Conservation (phyloP, 2,888 invertebrate genomes). For the Athetis lepigone region DNA sequence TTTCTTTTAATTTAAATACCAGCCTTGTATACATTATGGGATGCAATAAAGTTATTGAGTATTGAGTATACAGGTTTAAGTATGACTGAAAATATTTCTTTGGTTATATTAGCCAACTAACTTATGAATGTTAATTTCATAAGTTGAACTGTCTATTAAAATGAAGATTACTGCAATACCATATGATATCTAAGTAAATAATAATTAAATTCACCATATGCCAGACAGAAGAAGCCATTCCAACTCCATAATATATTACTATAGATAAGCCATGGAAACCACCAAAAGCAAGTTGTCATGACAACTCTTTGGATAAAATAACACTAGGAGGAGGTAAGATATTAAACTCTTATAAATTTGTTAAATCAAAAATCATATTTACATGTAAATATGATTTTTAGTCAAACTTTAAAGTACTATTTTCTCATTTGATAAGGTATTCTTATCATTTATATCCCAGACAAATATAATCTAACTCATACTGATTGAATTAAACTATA, state of each 20-base stretch:
- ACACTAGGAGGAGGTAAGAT: not conserved
- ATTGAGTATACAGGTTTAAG: too few relatives aligned
- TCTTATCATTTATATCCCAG: not conserved
- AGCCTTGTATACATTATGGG: too few relatives aligned
- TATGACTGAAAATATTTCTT: too few relatives aligned
- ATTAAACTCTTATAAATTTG: not conserved
- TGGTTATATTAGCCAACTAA: too few relatives aligned
- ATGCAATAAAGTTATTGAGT: too few relatives aligned
- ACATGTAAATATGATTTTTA: not conserved
- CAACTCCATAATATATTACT: constrained; percentile 4
- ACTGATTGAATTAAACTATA: too few relatives aligned
- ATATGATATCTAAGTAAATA: not conserved
- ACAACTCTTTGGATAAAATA: constrained; percentile 31
- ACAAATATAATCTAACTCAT: too few relatives aligned
- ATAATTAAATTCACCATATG: constrained; percentile 23
- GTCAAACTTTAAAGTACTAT: too few relatives aligned
- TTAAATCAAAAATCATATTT: not conserved
- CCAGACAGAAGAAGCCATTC: constrained; percentile 45
- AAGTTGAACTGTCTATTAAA: not conserved
- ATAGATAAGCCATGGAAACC: constrained; percentile 34
- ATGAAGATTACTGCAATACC: not conserved
- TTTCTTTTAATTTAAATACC: too few relatives aligned
- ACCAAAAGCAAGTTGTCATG: constrained; percentile 33
- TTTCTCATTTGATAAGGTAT: constrained; percentile 1
- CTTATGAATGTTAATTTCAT: too few relatives aligned